These are phyloP conservation scores for Epirrita christyi DNA, from an alignment of 2,888 invertebrate genomes.

Conservation along the genomic window DNA sequence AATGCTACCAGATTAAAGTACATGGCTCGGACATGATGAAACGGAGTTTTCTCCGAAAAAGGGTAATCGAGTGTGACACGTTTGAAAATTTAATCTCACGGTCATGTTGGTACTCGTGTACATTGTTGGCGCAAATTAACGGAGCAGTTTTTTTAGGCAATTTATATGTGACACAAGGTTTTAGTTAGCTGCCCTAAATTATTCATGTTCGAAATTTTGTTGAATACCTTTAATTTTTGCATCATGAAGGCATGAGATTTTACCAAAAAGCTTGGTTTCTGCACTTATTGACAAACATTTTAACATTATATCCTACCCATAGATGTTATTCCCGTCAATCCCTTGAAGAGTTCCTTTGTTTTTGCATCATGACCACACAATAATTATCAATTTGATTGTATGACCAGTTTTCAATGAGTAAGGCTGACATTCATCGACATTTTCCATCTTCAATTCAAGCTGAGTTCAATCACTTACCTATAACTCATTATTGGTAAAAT, in stretches of 20 bases:
- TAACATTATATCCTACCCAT: no score
- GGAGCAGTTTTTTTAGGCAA: slow-evolving; percentile 64
- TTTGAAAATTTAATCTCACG: slow-evolving; percentile 77
- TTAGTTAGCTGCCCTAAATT: slow-evolving; percentile 42
- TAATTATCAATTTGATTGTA: no score
- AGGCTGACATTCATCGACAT: no score
- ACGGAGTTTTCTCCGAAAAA: slow-evolving; percentile 66
- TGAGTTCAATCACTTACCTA: no score
- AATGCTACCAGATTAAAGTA: slow-evolving; percentile 58
- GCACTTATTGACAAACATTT: no score
- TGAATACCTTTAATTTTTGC: slow-evolving; percentile 2
- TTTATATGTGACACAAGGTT: slow-evolving; percentile 51
- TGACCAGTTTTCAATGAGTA: no score
- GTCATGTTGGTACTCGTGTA: slow-evolving; percentile 62
- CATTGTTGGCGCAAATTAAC: slow-evolving; percentile 65
- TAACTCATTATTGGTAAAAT: no score
- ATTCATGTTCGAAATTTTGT: slow-evolving; percentile 32
- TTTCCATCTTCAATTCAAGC: no score
- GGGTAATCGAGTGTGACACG: slow-evolving; percentile 66
- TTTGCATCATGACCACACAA: no score
- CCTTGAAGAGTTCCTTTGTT: no score
- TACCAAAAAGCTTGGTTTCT: neutral
- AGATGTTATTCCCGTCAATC: no score
- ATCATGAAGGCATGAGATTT: neutral
- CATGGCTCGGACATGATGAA: slow-evolving; percentile 61